These are phyloP conservation scores for Glaucidium brasilianum DNA, from an alignment of 2,113 vertebrate genomes.

Conservation along the genomic window DNA sequence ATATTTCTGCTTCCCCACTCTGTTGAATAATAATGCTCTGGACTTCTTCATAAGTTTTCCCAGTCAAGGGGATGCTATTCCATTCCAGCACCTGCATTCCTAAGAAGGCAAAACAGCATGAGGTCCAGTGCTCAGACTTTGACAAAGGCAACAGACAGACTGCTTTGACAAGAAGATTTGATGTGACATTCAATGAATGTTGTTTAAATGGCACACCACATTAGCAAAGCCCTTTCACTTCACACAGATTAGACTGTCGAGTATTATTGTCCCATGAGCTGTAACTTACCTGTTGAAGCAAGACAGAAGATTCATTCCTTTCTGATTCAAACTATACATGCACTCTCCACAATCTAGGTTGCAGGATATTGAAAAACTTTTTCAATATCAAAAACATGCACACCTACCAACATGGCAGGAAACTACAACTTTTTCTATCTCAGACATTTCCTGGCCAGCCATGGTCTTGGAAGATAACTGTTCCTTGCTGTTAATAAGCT, in stretches of 20 bases:
- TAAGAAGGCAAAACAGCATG: slow-evolving; percentile 65
- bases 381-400: slow-evolving; percentile 26
- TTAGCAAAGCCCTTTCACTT: neutral
- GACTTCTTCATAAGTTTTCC: slow-evolving; percentile 97
- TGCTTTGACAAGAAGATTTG: neutral
- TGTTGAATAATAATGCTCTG: slow-evolving; percentile 89
- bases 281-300: slow-evolving; percentile 35
- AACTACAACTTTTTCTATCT: neutral
- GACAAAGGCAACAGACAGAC: neutral
- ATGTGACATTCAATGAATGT: neutral
- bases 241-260: neutral
- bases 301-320: neutral
- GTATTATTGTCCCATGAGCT: neutral
- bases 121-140: neutral
- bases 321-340: neutral
- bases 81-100: slow-evolving; percentile 99
- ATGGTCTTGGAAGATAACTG: neutral
- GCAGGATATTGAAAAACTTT: neutral
- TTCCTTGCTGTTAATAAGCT: neutral
- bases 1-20: slow-evolving; percentile 97
- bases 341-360: neutral
- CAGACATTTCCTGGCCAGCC: neutral
- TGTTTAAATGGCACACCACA: neutral
- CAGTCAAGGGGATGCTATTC: slow-evolving; percentile 90
- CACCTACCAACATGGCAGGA: neutral